Evolutionary conservation across 2,113 vertebrate genomes (phyloP).

Genomic region (Dissostichus mawsoni): DNA sequence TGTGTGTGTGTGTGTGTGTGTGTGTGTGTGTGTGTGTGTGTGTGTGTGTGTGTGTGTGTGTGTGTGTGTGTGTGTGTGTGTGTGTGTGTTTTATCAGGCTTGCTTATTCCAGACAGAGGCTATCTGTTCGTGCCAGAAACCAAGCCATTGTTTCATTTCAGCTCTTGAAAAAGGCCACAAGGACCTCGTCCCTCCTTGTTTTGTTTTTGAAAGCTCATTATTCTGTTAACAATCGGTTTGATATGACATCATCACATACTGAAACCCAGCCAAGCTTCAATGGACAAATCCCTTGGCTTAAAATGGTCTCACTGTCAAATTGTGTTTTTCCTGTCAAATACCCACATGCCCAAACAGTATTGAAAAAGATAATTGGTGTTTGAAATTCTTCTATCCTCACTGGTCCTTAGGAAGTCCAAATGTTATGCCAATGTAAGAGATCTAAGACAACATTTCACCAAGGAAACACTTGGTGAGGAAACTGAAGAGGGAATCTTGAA

Average conservation of each 20-base stretch:
- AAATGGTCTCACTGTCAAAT: too few relatives aligned
- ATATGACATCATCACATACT: neutral
- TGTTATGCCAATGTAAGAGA: too few relatives aligned
- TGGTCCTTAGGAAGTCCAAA: too few relatives aligned
- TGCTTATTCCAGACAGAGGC: neutral
- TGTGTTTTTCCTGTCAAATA: too few relatives aligned
- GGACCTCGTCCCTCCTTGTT: neutral
- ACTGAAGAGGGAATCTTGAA: too few relatives aligned
- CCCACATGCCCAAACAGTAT: too few relatives aligned
- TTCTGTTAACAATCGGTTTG: neutral
- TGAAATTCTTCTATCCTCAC: too few relatives aligned
- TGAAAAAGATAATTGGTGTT: too few relatives aligned
- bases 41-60: constrained; percentile 42
- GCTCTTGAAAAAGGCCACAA: constrained; percentile 2
- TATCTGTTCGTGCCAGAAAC: constrained; percentile 33
- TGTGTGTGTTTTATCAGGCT: too few relatives aligned
- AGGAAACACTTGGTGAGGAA: too few relatives aligned
- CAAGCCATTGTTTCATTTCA: constrained; percentile 28
- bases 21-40: constrained; percentile 42
- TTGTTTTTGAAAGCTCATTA: neutral
- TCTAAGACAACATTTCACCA: too few relatives aligned
- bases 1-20: constrained; percentile 42
- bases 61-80: constrained; percentile 37
- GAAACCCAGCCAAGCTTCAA: neutral
- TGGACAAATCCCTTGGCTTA: too few relatives aligned